Evolutionary conservation across 35 echinoderm and acorn worm species (phyloP).

Genomic region (Heliocidaris tuberculata): DNA sequence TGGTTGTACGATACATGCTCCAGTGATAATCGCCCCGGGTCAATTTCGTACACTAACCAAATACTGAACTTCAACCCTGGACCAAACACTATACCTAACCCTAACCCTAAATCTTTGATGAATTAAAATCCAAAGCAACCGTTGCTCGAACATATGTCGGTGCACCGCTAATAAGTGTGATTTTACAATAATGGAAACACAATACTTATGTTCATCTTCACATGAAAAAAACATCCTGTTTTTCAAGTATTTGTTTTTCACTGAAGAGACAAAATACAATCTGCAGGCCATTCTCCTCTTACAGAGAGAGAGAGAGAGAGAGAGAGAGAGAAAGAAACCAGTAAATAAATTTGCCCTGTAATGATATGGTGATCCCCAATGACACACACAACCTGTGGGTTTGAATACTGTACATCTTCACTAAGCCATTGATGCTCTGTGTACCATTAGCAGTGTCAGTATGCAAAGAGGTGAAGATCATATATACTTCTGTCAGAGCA

Average conservation of each 20-base stretch:
- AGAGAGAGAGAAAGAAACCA: neutral
- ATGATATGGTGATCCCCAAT: neutral
- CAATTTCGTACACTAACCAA: too few relatives aligned
- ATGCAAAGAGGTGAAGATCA: neutral
- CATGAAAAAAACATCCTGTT: neutral
- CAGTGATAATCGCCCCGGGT: too few relatives aligned
- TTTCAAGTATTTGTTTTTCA: neutral
- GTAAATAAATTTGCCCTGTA: constrained; percentile 1
- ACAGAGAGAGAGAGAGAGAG: too few relatives aligned
- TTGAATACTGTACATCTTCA: neutral
- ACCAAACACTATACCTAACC: too few relatives aligned
- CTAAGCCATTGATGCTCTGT: neutral
- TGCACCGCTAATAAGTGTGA: too few relatives aligned
- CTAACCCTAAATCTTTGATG: too few relatives aligned
- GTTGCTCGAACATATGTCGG: too few relatives aligned
- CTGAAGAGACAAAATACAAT: neutral
- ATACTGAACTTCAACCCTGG: too few relatives aligned
- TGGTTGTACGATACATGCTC: too few relatives aligned
- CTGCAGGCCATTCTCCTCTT: neutral
- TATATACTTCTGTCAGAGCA: neutral
- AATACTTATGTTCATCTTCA: neutral
- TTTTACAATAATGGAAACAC: neutral
- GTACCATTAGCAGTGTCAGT: neutral
- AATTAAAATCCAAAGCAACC: too few relatives aligned
- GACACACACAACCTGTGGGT: neutral